phyloP scores from a whole-genome alignment of 2,888 invertebrate genomes.

The Cyrtodaria siliqua region DNA sequence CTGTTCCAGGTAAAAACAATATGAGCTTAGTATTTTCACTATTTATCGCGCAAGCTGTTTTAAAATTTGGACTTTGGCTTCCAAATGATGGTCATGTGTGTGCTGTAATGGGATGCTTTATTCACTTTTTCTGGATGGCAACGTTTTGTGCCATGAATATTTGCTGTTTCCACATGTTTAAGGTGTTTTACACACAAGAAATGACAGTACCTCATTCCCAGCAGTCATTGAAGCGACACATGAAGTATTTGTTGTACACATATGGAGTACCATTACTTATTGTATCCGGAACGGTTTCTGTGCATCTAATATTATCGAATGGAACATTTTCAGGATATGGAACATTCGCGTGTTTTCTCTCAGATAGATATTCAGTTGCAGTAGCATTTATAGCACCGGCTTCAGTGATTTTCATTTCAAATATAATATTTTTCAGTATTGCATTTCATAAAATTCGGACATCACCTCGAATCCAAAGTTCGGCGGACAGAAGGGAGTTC shows the following conservation, averaged over 20 bases:
- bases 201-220: not conserved
- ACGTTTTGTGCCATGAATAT: conserved; percentile 66
- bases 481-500: conserved; percentile 57
- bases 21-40: conserved; percentile 63
- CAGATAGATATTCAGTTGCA: conserved; percentile 25
- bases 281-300: conserved; percentile 25
- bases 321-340: conserved; percentile 57
- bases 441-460: conserved; percentile 61
- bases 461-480: conserved; percentile 28
- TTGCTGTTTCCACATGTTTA: conserved; percentile 68
- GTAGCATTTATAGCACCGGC: conserved; percentile 68
- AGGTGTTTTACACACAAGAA: conserved; percentile 46
- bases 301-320: conserved; percentile 20
- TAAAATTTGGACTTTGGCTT: conserved; percentile 52
- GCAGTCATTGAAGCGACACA: no score
- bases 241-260: conserved; percentile 37
- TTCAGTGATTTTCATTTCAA: conserved; percentile 56
- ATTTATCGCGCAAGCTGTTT: conserved; percentile 59
- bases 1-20: conserved; percentile 67
- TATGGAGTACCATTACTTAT: conserved; percentile 36
- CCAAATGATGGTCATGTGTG: conserved; percentile 18
- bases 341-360: conserved; percentile 47
- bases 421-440: conserved; percentile 62
- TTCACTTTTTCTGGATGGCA: conserved; percentile 68
- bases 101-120: conserved; percentile 44